Evolutionary conservation across 2,113 vertebrate species (phyloP).

Genomic region (Crotalus helleri): DNA sequence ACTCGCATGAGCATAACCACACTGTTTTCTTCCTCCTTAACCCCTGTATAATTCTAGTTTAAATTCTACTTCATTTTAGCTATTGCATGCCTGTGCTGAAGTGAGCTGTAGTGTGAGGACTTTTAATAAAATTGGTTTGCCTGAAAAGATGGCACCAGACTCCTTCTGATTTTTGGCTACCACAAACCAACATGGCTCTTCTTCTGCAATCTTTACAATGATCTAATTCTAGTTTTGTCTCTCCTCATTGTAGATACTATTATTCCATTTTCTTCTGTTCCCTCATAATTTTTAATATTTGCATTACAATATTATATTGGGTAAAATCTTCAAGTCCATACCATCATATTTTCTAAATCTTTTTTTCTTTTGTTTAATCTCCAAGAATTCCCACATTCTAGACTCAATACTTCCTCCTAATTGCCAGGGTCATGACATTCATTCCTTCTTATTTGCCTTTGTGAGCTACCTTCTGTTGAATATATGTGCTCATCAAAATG

Average conservation of each 20-base stretch:
- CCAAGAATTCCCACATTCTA: not conserved
- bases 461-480: rapidly evolving
- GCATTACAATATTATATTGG: not conserved
- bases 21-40: not conserved
- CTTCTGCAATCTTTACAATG: not conserved
- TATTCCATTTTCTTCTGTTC: not conserved
- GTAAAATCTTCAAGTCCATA: not conserved
- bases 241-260: not conserved
- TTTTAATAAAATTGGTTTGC: not conserved
- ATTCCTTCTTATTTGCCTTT: not conserved
- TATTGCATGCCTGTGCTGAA: not conserved
- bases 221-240: not conserved
- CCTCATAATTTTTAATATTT: not conserved
- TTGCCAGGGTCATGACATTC: rapidly evolving
- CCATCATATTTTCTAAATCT: not conserved
- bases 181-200: not conserved
- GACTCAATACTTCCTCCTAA: not conserved
- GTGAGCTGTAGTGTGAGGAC: not conserved
- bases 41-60: not conserved
- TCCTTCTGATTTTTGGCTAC: not conserved
- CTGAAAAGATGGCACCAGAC: not conserved
- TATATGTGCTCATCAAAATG: not conserved
- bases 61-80: not conserved
- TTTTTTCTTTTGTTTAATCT: not conserved
- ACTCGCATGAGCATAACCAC: not conserved